Conservation (phyloP, 2,797 vertebrate genomes). For the Tangara arthus region DNA sequence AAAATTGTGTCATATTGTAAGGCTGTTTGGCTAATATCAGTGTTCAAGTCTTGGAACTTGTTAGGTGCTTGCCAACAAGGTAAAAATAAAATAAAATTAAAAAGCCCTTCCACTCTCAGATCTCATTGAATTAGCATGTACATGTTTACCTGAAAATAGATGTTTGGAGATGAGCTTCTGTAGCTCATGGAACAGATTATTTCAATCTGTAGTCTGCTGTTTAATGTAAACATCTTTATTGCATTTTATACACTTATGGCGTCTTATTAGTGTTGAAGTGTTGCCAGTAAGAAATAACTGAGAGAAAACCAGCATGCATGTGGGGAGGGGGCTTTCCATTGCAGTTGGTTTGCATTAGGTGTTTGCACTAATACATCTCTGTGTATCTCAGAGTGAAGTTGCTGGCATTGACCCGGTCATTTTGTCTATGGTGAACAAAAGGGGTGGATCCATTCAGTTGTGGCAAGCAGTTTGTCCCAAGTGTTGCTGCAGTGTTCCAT, state of each 20-base stretch:
- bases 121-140: neutral
- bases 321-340: neutral
- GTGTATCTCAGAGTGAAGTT: neutral
- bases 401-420: neutral
- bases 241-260: constrained; percentile 52
- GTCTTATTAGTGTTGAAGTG: constrained; percentile 57
- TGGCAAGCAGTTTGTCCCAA: neutral
- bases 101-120: neutral
- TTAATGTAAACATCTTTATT: constrained; percentile 65
- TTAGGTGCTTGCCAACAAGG: neutral
- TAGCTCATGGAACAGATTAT: neutral
- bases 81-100: neutral
- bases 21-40: neutral
- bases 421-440: rapidly evolving
- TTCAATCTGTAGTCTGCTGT: constrained; percentile 46
- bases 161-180: neutral
- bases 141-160: constrained; percentile 4
- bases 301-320: neutral
- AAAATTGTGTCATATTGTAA: neutral
- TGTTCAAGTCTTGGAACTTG: neutral
- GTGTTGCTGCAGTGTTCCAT: neutral
- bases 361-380: rapidly evolving
- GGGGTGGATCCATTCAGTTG: rapidly evolving
- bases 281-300: constrained; percentile 44
- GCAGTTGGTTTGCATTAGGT: constrained; percentile 4